Base-by-base conservation (phyloP, 37 sponge, comb jelly and placozoan species). In the Chondrosia reniformis region DNA sequence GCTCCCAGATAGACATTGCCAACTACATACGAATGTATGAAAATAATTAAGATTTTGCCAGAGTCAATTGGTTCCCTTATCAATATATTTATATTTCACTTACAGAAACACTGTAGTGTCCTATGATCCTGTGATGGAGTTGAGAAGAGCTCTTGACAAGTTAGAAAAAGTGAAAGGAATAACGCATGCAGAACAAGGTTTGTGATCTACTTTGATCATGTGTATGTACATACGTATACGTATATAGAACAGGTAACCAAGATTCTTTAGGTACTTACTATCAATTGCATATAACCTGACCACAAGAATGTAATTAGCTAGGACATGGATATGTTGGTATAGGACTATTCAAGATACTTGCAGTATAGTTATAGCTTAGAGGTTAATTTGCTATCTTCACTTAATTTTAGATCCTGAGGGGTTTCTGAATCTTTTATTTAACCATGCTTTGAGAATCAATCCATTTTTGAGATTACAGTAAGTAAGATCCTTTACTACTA, bases 341-440 rank as follows among this genome's bases (percentile, higher is more conserved):
- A 13, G n/a, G n/a, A n/a, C n/a, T n/a, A n/a, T n/a, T n/a, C n/a
- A n/a, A n/a, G 15, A 10, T 49, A 49, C 64, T 12, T 12, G 13
- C 64, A n/a, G 31, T 63, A 63, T 63, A 63, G 22, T 25, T 63
- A 63, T 19, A 28, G 12, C 32, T 28, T 10, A 10, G 12, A 28
- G 33, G 34, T 4, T 7, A 4, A 19, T 21, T 4, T 64, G 3
- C 36, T 64, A 3, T 64, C 36, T 15, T 8, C 32, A n/a, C 3
- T 40, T 40, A 2, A 17, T 8, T 69, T 1, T 73, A 92, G 96
- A 96, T 87, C 98, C 98, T 42, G 98, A 97, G 81, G 98, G 94
- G 74, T 94, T 97, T 54, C 87, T 97, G 44, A 97, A 92, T 62
- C 55, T 93, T 83, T 58, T 97, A 1, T 88, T 92, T 62, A 87